A percentile compares a stretch with the other conserved stretches of the same genome.
These are phyloP conservation scores for Bucco capensis DNA, from an alignment of 2,113 vertebrate genomes.

Conservation along the genomic window DNA sequence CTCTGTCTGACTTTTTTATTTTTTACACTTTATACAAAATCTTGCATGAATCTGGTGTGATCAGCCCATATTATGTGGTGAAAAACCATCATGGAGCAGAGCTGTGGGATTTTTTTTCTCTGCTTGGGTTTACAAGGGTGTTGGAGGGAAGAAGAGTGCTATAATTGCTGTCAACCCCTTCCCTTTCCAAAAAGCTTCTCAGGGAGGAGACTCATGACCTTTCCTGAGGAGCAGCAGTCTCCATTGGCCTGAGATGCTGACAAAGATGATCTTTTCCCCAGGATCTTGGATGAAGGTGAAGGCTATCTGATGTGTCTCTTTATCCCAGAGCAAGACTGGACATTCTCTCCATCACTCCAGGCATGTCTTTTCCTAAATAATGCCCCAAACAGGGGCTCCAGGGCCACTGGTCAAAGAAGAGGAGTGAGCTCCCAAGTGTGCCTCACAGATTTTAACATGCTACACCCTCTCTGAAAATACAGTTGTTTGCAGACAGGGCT, in stretches of 20 bases:
- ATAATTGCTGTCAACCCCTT: background rate
- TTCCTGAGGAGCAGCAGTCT: background rate
- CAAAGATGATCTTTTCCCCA: background rate
- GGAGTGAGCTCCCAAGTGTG: rapidly evolving
- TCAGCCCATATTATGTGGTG: background rate
- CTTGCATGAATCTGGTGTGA: background rate
- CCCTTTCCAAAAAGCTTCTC: background rate
- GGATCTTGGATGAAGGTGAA: background rate
- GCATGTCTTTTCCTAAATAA: background rate
- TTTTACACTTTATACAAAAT: background rate
- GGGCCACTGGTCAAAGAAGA: background rate
- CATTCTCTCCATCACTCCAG: background rate
- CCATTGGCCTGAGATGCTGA: background rate
- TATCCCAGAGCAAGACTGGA: background rate
- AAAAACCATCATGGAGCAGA: background rate
- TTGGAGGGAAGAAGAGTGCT: background rate
- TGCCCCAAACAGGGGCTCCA: rapidly evolving
- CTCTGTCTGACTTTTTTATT: background rate
- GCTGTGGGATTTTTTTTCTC: background rate
- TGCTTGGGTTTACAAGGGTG: background rate
- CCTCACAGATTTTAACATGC: background rate
- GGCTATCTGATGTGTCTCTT: rapidly evolving
- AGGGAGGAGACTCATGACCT: background rate
- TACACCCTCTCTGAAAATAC: background rate
- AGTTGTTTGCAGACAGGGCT: background rate